phyloP scores from a whole-genome alignment of 2,797 vertebrate genomes.

The Ceyx erithaca region DNA sequence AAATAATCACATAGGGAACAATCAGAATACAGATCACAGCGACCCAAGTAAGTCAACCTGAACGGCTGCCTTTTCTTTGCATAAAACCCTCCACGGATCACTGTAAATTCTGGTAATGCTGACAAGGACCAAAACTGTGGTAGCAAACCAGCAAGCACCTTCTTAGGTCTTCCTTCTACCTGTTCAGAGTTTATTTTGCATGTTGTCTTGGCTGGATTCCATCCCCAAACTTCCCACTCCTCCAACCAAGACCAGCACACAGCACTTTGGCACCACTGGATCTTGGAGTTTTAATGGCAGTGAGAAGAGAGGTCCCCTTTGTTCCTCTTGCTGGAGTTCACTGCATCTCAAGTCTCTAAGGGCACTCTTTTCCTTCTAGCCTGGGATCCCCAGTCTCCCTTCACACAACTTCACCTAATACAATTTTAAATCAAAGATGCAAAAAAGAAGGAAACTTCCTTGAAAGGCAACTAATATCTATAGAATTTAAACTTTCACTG shows the following conservation, averaged over 20 bases:
- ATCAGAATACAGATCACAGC: constrained; percentile 41
- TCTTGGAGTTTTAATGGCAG: not conserved
- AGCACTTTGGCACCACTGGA: not conserved
- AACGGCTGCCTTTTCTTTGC: constrained; percentile 38
- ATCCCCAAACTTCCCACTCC: not conserved
- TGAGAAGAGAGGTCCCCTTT: not conserved
- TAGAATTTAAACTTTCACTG: not conserved
- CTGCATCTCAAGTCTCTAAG: accelerated
- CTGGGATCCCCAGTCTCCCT: not conserved
- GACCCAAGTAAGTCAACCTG: constrained; percentile 41
- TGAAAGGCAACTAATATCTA: constrained; percentile 27
- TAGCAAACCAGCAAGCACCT: not conserved
- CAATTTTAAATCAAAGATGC: not conserved
- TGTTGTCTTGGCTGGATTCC: not conserved
- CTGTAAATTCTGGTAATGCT: not conserved
- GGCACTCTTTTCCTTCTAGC: not conserved
- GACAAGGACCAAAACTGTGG: not conserved
- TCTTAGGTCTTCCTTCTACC: not conserved
- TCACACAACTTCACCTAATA: not conserved
- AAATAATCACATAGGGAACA: constrained; percentile 57
- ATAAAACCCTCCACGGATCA: not conserved
- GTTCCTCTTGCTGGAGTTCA: not conserved
- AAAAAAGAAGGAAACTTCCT: not conserved
- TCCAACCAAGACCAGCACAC: not conserved
- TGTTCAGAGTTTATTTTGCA: not conserved